These are phyloP conservation scores for Pocillopora verrucosa DNA, from an alignment of 64 coral and sea anemone species.

Conservation along the genomic window DNA sequence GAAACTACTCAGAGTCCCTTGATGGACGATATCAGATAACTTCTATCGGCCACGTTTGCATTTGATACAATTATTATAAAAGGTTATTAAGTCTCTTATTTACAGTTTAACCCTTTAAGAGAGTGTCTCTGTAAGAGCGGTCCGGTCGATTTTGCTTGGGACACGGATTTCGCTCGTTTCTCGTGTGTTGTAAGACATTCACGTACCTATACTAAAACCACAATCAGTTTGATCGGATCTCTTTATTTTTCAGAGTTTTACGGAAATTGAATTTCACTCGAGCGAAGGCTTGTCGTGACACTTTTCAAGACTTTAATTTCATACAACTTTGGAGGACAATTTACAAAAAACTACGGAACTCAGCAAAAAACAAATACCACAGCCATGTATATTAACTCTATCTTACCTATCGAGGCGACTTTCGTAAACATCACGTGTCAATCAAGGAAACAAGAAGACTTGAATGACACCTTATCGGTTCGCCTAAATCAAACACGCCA, in stretches of 20 bases:
- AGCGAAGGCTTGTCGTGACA: slow-evolving; percentile 10
- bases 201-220: no score
- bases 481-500: slow-evolving; percentile 27
- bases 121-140: no score
- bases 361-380: slow-evolving; percentile 29
- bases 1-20: no score
- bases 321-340: neutral
- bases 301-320: slow-evolving; percentile 7
- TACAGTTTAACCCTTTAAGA: no score
- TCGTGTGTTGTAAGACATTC: no score
- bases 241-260: neutral
- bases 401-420: slow-evolving; percentile 2
- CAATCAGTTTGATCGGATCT: no score
- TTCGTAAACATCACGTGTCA: slow-evolving; percentile 12
- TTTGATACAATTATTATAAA: no score
- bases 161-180: no score
- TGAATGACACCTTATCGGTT: slow-evolving; percentile 22
- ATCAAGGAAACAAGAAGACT: slow-evolving; percentile 28
- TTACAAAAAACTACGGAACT: neutral
- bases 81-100: no score
- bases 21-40: no score
- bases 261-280: slow-evolving; percentile 10
- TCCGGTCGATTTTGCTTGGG: no score
- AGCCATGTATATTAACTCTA: slow-evolving; percentile 34
- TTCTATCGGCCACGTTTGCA: no score